Evolutionary conservation across 2,888 invertebrate genomes (phyloP), one percentile per base, ranked within the genome.

Genomic region (Oscheius sp.): DNA sequence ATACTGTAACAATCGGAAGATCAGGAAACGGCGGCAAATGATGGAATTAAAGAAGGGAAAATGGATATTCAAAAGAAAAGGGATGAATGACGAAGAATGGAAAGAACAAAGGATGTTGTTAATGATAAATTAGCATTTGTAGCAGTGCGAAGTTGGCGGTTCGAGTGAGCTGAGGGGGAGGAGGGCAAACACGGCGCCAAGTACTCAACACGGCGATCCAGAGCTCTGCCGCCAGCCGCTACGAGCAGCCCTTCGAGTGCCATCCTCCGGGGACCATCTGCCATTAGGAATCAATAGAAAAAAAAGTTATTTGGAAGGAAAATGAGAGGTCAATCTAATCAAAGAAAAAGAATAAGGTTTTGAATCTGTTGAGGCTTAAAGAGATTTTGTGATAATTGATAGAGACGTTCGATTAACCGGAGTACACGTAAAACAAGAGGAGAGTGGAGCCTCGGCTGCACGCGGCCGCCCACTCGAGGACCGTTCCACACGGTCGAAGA

Each of bases 111-210:
- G 12, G 41, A 32, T 49, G 20, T 32, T 20, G 44, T 41, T 59
- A 59, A 59, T 59, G 41, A 59, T 32, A 59, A 59, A 59, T 59
- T 59, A 59, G 59, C 59, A 59, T 59, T 59, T 59, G 59, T 59
- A 59, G 44, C 59, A 59, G 59, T 59, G 59, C 59, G 59, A 59
- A 59, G 59, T 59, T 59, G 59, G 59, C 59, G 59, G 59, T 59
- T 59, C 59, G 59, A 59, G 59, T 59, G 59, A 59, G 44, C 59
- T 59, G 59, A 59, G 59, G 59, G 59, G 59, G 59, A 59, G 59
- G 59, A 59, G 59, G 59, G 59, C 59, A 59, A 59, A 59, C 59
- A 59, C 59, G 59, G 17, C 26, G 59, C 59, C 59, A 59, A 59
- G 59, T 59, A 28, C 59, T 59, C 59, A 59, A 59, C 59, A 59